Evolutionary conservation across 2,888 invertebrate species (phyloP).

Genomic region (Andrena haemorrhoa): DNA sequence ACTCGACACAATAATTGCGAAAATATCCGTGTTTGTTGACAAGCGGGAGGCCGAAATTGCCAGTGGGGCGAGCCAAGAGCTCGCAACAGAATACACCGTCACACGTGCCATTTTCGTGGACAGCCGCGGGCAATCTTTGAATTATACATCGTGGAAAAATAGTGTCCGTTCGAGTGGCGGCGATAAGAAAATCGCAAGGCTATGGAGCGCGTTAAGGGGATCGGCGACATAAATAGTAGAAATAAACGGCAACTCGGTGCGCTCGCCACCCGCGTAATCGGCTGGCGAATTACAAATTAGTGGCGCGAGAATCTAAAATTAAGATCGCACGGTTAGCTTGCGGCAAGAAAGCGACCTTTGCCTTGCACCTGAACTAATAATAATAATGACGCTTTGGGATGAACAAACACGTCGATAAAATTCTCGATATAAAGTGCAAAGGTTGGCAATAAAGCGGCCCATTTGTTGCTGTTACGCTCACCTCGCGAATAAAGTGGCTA

Average conservation of each 20-base stretch:
- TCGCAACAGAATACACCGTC: not conserved
- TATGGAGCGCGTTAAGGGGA: too few relatives aligned
- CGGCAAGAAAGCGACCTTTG: slow-evolving; percentile 3
- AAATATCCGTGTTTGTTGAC: slow-evolving; percentile 5
- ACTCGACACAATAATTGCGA: not conserved
- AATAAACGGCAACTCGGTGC: not conserved
- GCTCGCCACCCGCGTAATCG: not conserved
- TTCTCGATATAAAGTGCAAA: not conserved
- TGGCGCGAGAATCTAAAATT: not conserved
- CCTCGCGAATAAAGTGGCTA: not conserved
- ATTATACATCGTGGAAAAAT: not conserved
- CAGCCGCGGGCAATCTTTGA: not conserved
- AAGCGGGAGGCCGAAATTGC: slow-evolving; percentile 1
- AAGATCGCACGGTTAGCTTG: not conserved
- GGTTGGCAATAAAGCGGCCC: not conserved
- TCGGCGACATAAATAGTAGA: not conserved
- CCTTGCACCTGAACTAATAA: slow-evolving; percentile 3
- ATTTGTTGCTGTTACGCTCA: not conserved
- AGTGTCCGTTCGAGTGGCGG: not conserved
- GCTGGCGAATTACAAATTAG: not conserved
- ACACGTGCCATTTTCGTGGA: not conserved
- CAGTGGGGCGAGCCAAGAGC: not conserved
- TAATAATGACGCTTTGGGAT: not conserved
- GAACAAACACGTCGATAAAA: slow-evolving; percentile 13
- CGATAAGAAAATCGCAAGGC: too few relatives aligned